A percentile compares a stretch with the other conserved stretches of the same genome.
phyloP scores from a whole-genome alignment of 2,113 vertebrate genomes.

The Nerophis lumbriciformis region DNA sequence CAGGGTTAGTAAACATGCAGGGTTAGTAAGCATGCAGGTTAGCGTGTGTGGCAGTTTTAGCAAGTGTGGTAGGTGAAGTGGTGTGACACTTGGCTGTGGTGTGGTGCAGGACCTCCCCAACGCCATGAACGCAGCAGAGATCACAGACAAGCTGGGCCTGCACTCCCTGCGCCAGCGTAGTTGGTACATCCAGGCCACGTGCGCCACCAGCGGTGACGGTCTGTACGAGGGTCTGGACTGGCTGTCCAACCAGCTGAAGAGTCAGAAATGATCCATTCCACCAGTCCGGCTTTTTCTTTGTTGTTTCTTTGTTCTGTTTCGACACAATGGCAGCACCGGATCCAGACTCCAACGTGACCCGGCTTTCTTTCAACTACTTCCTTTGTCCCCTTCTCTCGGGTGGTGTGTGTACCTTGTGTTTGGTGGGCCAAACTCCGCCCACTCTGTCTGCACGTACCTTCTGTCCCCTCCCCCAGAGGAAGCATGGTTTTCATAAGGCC shows the following conservation, averaged over 20 bases:
- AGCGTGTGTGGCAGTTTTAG: no score
- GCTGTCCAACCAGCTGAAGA: constrained; percentile 83
- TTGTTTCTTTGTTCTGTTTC: constrained; percentile 59
- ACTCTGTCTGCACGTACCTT: constrained; percentile 14
- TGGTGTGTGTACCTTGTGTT: constrained; percentile 53
- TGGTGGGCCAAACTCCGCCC: constrained; percentile 50
- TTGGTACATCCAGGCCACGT: constrained; percentile 86
- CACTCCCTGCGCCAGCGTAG: constrained; percentile 76
- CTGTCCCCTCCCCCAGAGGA: constrained; percentile 23
- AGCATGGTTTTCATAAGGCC: constrained; percentile 70
- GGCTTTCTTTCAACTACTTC: constrained; percentile 43
- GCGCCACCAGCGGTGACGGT: constrained; percentile 80
- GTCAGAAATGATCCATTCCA: constrained; percentile 82
- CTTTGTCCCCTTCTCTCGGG: constrained; percentile 46
- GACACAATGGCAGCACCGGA: constrained; percentile 64
- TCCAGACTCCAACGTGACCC: constrained; percentile 41
- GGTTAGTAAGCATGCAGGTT: no score
- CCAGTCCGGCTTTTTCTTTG: constrained; percentile 48
- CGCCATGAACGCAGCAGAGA: constrained; percentile 82
- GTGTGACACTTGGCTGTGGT: background rate
- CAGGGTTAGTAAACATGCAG: no score
- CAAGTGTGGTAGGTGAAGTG: background rate
- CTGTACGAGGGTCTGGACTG: constrained; percentile 81
- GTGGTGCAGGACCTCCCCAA: constrained; percentile 78
- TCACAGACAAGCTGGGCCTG: constrained; percentile 81